Evolutionary conservation across 2,888 invertebrate genomes (phyloP).

Genomic region (Ferdinandea cuprea): DNA sequence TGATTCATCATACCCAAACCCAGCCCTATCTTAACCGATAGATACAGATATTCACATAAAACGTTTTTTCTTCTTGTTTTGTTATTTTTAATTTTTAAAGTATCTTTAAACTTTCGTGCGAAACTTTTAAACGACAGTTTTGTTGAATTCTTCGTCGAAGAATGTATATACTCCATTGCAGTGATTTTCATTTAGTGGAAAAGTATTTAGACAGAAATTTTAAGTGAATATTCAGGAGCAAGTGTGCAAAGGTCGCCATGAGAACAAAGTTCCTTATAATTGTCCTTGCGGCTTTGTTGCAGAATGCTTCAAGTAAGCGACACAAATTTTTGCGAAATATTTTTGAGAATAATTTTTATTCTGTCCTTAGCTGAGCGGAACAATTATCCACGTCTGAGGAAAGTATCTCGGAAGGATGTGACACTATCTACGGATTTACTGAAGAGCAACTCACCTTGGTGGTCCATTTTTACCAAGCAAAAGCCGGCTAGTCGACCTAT

Average conservation of each 20-base stretch:
- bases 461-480: constrained; percentile 13
- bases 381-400: constrained; percentile 10
- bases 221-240: constrained; percentile 14
- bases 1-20: background rate
- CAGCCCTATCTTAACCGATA: background rate
- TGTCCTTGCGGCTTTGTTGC: constrained; percentile 16
- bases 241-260: background rate
- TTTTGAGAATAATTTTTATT: background rate
- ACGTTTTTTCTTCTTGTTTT: background rate
- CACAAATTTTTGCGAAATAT: background rate
- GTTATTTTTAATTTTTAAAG: constrained; percentile 7
- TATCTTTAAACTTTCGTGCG: constrained; percentile 48
- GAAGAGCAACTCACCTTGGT: background rate
- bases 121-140: constrained; percentile 50
- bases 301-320: constrained; percentile 30
- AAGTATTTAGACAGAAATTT: constrained; percentile 42
- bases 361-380: background rate
- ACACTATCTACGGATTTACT: background rate
- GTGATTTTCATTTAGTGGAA: constrained; percentile 54
- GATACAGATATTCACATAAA: background rate
- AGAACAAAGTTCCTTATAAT: constrained; percentile 21
- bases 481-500: background rate
- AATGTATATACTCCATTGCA: constrained; percentile 58
- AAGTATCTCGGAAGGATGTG: constrained; percentile 3
- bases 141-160: constrained; percentile 54